Conservation (phyloP, 2,797 vertebrate species). For the Serranus cabrilla region DNA sequence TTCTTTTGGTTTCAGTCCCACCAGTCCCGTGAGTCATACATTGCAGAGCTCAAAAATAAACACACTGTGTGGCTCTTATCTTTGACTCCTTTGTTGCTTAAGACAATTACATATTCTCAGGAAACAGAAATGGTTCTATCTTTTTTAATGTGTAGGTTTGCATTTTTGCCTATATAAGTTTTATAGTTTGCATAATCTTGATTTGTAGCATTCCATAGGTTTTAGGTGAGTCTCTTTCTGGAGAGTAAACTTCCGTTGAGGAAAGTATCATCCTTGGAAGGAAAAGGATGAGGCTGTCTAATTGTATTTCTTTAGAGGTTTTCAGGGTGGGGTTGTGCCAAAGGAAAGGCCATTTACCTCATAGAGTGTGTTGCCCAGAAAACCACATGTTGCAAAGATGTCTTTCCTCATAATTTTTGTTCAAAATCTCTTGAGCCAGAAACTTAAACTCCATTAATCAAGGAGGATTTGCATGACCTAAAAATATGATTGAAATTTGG, state of each 20-base stretch:
- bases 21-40: conserved; percentile 53
- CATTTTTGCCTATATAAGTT: background rate
- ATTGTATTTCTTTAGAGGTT: conserved; percentile 35
- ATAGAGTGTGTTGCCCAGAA: conserved; percentile 37
- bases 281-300: conserved; percentile 26
- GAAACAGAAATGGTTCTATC: background rate
- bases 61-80: conserved; percentile 1
- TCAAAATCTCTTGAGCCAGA: conserved; percentile 10
- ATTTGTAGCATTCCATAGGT: background rate
- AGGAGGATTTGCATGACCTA: conserved; percentile 12
- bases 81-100: conserved; percentile 26
- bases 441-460: conserved; percentile 18
- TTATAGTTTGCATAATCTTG: background rate
- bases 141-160: background rate
- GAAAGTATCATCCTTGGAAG: background rate
- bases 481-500: background rate
- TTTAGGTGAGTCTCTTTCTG: conserved; percentile 1
- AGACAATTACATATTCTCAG: background rate
- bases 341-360: conserved; percentile 34
- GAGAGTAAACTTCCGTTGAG: background rate
- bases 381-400: conserved; percentile 59
- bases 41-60: conserved; percentile 22
- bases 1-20: conserved; percentile 47
- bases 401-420: conserved; percentile 21
- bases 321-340: conserved; percentile 16